These are phyloP conservation scores for Matsumurasca onukii DNA, from an alignment of 1,140 invertebrate genomes.

Conservation along the genomic window DNA sequence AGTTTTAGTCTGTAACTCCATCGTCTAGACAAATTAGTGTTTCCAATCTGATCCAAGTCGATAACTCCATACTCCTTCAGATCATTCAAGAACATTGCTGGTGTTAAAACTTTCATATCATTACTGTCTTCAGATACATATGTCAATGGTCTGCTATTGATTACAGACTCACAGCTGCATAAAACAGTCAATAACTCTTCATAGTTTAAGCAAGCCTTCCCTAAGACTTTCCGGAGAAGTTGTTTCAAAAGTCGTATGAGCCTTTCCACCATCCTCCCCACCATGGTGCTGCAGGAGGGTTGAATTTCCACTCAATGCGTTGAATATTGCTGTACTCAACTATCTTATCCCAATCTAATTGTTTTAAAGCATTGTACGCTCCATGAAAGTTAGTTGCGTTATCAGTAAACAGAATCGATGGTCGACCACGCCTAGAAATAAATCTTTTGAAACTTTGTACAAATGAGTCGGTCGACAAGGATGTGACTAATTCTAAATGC, in stretches of 20 bases:
- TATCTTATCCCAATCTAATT: background rate
- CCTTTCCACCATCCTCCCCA: constrained; percentile 42
- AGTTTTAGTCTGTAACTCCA: background rate
- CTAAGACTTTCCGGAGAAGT: background rate
- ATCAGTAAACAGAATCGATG: constrained; percentile 32
- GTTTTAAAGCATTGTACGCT: background rate
- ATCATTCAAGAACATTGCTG: constrained; percentile 38
- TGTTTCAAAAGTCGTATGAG: constrained; percentile 34
- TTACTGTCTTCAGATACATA: constrained; percentile 43
- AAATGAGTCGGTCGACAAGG: constrained; percentile 37
- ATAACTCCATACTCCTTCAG: background rate
- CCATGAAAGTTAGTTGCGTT: constrained; percentile 47
- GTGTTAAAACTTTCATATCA: constrained; percentile 34
- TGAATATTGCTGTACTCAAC: background rate
- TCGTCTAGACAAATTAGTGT: background rate
- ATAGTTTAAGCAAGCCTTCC: background rate
- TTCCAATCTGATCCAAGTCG: background rate
- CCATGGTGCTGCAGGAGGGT: constrained; percentile 45
- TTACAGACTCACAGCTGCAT: constrained; percentile 43
- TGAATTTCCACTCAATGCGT: constrained; percentile 46
- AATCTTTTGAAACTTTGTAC: background rate
- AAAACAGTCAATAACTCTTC: constrained; percentile 43
- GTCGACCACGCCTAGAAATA: background rate
- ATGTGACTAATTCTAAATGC: constrained; percentile 46
- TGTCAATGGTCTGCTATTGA: constrained; percentile 47